Base-by-base conservation (phyloP, 2,888 invertebrate species). In the Hypomecis atomaria region DNA sequence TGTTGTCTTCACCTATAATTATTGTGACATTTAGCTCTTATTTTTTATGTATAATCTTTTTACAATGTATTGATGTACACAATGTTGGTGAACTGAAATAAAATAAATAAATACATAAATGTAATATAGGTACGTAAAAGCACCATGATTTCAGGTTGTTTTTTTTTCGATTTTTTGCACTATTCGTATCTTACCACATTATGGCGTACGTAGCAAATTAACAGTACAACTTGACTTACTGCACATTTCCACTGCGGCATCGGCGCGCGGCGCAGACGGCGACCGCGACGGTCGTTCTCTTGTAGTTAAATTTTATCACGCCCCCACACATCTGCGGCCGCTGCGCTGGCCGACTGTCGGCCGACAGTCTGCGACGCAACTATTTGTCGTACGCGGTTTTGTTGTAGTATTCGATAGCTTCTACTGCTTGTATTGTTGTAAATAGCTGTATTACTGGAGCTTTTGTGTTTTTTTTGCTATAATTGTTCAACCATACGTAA, bases 241-340 rank as follows among this genome's bases (percentile, higher is more conserved):
- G 56, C 34, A 10, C 9, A 9, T 44, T 11, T 54, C 9, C 13
- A 5, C 45, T 40, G 57, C n/a, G 1, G 23, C 23, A 23, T n/a
- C n/a, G 23, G 34, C 4, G 37, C 34, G 60, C 36, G 44, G 54
- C 37, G 42, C 48, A 58, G 66, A 56, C 70, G 62, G 66, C 62
- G 65, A 78, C 78, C 71, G 67, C 71, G 65, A 59, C 66, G 60
- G 57, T 70, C 73, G 74, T 59, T 62, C 70, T 44, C 38, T 56
- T 23, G 71, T 79, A 83, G 78, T 84, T 78, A 83, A 82, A 74
- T 78, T 82, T 83, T 78, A 83, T 81, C 78, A 70, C 73, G 70
- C 67, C 72, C 78, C 76, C 75, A 76, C 84, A 82, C 84, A 82
- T 83, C 79, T 83, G 84, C 75, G 74, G 23, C 23, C 23, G 23